Evolutionary conservation across 2,888 invertebrate species (phyloP).

Genomic region (Halictus quadricinctus): DNA sequence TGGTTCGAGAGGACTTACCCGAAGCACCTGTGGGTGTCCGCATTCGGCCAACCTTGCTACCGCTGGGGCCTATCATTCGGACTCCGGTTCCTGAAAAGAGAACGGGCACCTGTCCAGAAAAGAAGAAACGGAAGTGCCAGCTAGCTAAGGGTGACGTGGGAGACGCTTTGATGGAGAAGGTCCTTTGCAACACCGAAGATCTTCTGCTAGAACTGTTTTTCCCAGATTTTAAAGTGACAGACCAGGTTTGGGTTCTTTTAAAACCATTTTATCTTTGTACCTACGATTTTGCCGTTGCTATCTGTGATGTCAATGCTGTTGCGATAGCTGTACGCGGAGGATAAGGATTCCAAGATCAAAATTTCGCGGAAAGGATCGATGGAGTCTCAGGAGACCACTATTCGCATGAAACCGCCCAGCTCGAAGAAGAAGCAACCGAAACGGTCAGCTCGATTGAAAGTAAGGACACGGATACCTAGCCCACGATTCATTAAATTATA

Average conservation of each 20-base stretch:
- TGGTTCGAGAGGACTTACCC: conserved; percentile 55
- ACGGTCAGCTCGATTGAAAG: conserved; percentile 68
- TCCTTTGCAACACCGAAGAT: conserved; percentile 74
- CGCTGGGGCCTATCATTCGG: conserved; percentile 77
- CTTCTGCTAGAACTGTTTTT: conserved; percentile 76
- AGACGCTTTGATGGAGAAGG: conserved; percentile 64
- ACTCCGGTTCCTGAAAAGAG: conserved; percentile 70
- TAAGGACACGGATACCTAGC: conserved; percentile 42
- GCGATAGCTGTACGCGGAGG: conserved; percentile 1
- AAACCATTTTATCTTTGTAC: neutral
- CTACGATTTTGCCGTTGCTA: neutral
- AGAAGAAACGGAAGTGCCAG: conserved; percentile 65
- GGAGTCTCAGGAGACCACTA: conserved; percentile 24
- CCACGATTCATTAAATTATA: too few species aligned
- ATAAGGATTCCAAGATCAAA: conserved; percentile 31
- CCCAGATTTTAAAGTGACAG: conserved; percentile 57
- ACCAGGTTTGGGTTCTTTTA: conserved; percentile 41
- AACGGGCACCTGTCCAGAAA: conserved; percentile 63
- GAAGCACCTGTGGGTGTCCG: conserved; percentile 62
- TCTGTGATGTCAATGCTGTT: neutral
- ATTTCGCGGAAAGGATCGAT: neutral
- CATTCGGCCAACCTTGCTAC: conserved; percentile 72
- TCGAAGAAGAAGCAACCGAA: conserved; percentile 32
- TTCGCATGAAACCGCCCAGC: conserved; percentile 28
- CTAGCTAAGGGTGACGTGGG: conserved; percentile 60